Evolutionary conservation across 2,113 vertebrate genomes (phyloP), one percentile per base, ranked within the genome.

Genomic region (Bufo bufo): DNA sequence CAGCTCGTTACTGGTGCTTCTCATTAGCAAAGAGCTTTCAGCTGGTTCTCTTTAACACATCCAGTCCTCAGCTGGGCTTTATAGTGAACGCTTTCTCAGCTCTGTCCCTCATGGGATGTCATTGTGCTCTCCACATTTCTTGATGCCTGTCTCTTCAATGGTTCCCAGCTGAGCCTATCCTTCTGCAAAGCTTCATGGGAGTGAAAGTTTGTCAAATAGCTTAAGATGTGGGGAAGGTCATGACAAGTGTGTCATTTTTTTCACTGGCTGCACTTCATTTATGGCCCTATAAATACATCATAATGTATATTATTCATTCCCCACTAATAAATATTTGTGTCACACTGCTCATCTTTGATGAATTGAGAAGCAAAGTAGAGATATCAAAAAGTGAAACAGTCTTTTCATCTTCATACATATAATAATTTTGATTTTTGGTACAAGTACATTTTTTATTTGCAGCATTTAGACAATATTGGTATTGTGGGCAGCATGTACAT

Each of bases 21-120:
- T 87, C 78, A 87, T 87, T 87, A 87, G 86, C 54, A 23, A 69
- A 82, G 52, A 58, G 66, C 43, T 82, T 66, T 82, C 86, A 87
- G 86, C 78, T 87, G 86, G 78, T 82, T 87, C 86, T 82, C 86
- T 74, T 87, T 87, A 87, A 87, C 86, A 82, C 86, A 87, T 81
- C 43, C 16, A 82, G 12, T 5, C 52, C 77, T 87, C 86, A 74
- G 77, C 86, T 87, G 86, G 86, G 78, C 50, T 87, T 87, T 82
- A 74, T n/a, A 87, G 66, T 17, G 63, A 81, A 82, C 33, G 33
- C 52, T 49, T 80, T 87, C 75, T 69, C 20, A n/a, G 78, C 75
- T 61, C 20, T 74, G 77, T 87, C 78, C 77, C 78, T 74, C 50
- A 49, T 23, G 66, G 65, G 78, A 58, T 61, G 86, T 72, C 77